Evolutionary conservation across 2,797 vertebrate genomes (phyloP), one percentile per base, ranked within the genome.

Genomic region (Lophius americanus): DNA sequence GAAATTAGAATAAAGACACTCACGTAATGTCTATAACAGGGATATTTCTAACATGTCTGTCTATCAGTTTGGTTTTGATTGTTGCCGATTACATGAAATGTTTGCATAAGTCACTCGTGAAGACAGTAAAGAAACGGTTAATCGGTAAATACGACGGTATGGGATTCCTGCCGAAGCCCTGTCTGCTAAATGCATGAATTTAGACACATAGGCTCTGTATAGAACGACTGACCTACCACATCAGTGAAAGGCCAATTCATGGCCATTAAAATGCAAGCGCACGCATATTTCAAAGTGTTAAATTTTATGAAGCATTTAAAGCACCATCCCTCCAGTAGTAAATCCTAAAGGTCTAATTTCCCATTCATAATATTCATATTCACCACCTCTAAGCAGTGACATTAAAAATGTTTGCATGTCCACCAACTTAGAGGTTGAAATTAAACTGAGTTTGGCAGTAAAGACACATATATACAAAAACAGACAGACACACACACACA

Each of bases 301-400:
- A 93, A 93, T 90, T 94, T 94, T 94, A 95, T 94, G 93, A 94
- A 82, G 93, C 93, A 93, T 93, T 93, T 91, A 93, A 93, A 90
- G 91, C 88, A 69, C 91, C 87, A 78, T 90, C 92, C 89, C 86
- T 90, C 85, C 88, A 87, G 92, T 91, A 91, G 92, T 94, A 94
- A 94, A 95, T 95, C 85, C 87, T 93, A 91, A 93, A 89, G 85
- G 82, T 87, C 89, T 91, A 88, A 89, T 91, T 90, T 88, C 86
- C 86, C 74, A 88, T 90, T 88, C 84, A 85, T 84, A 88, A 89
- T 92, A 92, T 92, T 92, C 92, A 91, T 79, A 89, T 85, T 88
- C 78, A 55, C 83, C 84, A 87, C 86, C 86, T 92, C 89, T 81
- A 85, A 79, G 88, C 85, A 87, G 85, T 88, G 88, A 87, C 88